Conservation (phyloP, 2,888 invertebrate genomes). For the Disparrhopalites patrizii region DNA sequence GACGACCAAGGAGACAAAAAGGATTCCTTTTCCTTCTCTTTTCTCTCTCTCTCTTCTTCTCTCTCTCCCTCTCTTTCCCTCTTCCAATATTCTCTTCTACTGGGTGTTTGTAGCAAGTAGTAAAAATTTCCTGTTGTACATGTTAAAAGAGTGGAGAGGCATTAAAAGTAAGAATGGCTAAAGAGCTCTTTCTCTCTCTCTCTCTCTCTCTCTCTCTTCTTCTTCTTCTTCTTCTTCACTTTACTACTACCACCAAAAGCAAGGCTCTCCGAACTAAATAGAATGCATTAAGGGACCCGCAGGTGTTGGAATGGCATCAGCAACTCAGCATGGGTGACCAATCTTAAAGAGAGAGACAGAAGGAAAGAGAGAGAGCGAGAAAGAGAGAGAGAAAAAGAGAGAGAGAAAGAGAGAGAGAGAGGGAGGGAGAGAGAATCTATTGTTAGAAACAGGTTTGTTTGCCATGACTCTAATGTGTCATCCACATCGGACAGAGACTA, state of each 20-base stretch:
- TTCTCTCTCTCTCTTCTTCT: no score
- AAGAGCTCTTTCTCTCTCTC: constrained; percentile 23
- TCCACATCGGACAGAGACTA: constrained; percentile 40
- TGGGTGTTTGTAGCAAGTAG: no score
- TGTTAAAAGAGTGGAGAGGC: constrained; percentile 23
- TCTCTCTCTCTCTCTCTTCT: constrained; percentile 9
- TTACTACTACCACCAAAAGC: neutral
- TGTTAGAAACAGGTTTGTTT: constrained; percentile 46
- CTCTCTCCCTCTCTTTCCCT: no score
- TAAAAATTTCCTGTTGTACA: no score
- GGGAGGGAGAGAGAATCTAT: no score
- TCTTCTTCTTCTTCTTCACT: neutral
- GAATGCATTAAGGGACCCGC: constrained; percentile 42
- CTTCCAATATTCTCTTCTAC: no score
- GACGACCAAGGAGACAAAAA: no score
- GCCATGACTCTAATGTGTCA: constrained; percentile 41
- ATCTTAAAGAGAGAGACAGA: no score
- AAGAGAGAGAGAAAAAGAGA: no score
- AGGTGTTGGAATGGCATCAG: constrained; percentile 45
- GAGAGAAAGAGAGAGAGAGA: no score
- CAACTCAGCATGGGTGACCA: constrained; percentile 46
- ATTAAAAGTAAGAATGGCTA: constrained; percentile 26
- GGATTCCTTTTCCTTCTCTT: no score
- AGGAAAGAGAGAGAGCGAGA: no score
- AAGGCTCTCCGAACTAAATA: constrained; percentile 29